A percentile compares a stretch with the other conserved stretches of the same genome.
Conservation (phyloP, 1,140 invertebrate genomes). For the Drosophila chauvacae region DNA sequence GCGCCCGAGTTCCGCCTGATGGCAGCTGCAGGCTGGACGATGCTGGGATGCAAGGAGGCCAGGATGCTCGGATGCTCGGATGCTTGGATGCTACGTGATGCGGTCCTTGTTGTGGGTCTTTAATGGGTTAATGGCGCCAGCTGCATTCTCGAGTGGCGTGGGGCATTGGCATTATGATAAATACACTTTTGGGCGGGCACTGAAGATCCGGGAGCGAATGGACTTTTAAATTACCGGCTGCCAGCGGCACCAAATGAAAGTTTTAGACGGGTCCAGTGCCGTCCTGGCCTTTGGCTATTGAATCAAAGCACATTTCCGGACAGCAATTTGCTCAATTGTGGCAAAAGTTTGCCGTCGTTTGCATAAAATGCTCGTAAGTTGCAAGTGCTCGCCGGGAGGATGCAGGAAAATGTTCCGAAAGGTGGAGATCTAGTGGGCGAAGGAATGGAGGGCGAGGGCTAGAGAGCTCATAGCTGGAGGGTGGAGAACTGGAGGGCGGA, state of each 20-base stretch:
- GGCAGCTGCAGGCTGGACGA: slow-evolving; percentile 28
- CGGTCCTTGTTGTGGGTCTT: slow-evolving; percentile 70
- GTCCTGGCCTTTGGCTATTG: slow-evolving; percentile 55
- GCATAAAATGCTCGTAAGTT: slow-evolving; percentile 54
- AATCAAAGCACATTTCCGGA: slow-evolving; percentile 75
- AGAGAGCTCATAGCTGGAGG: neutral
- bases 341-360: slow-evolving; percentile 62
- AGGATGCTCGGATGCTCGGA: slow-evolving; percentile 1
- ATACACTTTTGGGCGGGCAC: slow-evolving; percentile 70
- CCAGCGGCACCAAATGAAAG: slow-evolving; percentile 37
- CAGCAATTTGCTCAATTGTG: slow-evolving; percentile 77
- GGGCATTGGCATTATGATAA: slow-evolving; percentile 76
- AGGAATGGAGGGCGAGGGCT: neutral
- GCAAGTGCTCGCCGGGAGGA: slow-evolving; percentile 31
- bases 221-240: slow-evolving; percentile 71
- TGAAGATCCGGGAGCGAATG: slow-evolving; percentile 44
- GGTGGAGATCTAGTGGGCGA: neutral
- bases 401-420: neutral
- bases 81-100: slow-evolving; percentile 56
- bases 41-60: slow-evolving; percentile 10
- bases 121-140: slow-evolving; percentile 76
- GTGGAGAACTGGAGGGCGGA: neutral
- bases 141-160: slow-evolving; percentile 36
- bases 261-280: slow-evolving; percentile 44
- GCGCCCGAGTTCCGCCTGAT: slow-evolving; percentile 43